Conservation (phyloP, 1,140 invertebrate genomes). For the Trichonephila clavipes region DNA sequence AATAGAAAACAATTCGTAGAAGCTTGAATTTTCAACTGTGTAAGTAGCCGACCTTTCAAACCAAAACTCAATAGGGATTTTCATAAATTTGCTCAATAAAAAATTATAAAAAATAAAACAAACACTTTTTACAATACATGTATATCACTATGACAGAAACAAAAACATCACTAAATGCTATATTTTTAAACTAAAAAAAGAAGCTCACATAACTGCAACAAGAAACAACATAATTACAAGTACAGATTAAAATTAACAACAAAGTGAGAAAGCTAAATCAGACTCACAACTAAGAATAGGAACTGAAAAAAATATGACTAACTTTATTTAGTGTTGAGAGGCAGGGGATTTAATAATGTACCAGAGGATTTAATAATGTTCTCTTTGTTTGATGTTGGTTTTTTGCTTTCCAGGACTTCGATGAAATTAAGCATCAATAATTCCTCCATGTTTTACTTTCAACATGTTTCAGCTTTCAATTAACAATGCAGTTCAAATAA, state of each 20-base stretch:
- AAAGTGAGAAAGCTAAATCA: conserved; percentile 69
- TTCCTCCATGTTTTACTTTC: no score
- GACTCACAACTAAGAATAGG: conserved; percentile 70
- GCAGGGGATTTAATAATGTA: neutral
- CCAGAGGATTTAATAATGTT: no score
- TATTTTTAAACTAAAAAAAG: conserved; percentile 66
- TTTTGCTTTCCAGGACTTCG: no score
- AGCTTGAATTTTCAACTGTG: conserved; percentile 58
- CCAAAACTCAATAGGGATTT: conserved; percentile 47
- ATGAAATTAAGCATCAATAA: no score
- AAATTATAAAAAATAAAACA: conserved; percentile 71
- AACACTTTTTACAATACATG: conserved; percentile 57
- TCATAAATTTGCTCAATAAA: conserved; percentile 75
- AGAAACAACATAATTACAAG: conserved; percentile 51
- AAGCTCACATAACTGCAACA: conserved; percentile 73
- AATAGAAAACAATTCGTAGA: conserved; percentile 63
- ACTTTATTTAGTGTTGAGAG: conserved; percentile 26
- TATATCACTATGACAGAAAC: conserved; percentile 62
- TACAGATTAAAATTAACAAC: conserved; percentile 70
- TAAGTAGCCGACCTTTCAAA: conserved; percentile 43
- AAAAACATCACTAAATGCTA: conserved; percentile 70
- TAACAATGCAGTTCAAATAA: no score
- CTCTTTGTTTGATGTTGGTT: neutral
- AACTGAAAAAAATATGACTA: conserved; percentile 73
- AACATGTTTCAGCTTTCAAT: no score